Base-by-base conservation (phyloP, 2,113 vertebrate species). In the Abramis brama region DNA sequence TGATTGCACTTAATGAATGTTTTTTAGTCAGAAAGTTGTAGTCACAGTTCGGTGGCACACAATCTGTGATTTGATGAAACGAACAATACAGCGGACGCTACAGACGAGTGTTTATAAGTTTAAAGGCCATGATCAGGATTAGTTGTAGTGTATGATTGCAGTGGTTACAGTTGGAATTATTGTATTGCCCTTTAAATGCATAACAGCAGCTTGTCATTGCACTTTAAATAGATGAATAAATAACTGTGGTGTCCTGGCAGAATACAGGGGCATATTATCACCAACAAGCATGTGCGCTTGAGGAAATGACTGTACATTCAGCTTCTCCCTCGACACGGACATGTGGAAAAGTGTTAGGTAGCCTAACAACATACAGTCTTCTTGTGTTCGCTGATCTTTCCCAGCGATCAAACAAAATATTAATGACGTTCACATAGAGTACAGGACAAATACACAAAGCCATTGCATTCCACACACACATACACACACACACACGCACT, bases 381-480 rank as follows among this genome's bases (percentile, higher is more conserved):
- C 91, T 88, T 88, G 91, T 90, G 92, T 88, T 88, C 39, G 86
- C 87, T 89, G 93, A 93, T 91, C 92, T 93, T 90, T 94, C 94
- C 91, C 93, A 93, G 93, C 93, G 94, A 95, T 95, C 94, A 92
- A 94, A 94, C 93, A 89, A 93, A 92, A 91, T 91, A 85, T 90
- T 93, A 94, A 91, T 93, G 93, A 95, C 92, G 91, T 96, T 96
- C 96, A 97, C 95, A 96, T 94, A 96, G 97, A 96, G 94, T 94
- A 95, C 94, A 96, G 94, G 96, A 97, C 96, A 96, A 97, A 96
- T 96, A 96, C 96, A 97, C 96, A 97, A 97, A 96, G 96, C 97
- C 95, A 95, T 97, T 93, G 95, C 95, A 95, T 96, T 97, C 96
- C n/a, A 33, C 75, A 77, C 52, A 59, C 76, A 39, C 52, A 30